These are phyloP conservation scores for Cryptocephalus moraei DNA, from an alignment of 2,888 invertebrate species.

Conservation along the genomic window DNA sequence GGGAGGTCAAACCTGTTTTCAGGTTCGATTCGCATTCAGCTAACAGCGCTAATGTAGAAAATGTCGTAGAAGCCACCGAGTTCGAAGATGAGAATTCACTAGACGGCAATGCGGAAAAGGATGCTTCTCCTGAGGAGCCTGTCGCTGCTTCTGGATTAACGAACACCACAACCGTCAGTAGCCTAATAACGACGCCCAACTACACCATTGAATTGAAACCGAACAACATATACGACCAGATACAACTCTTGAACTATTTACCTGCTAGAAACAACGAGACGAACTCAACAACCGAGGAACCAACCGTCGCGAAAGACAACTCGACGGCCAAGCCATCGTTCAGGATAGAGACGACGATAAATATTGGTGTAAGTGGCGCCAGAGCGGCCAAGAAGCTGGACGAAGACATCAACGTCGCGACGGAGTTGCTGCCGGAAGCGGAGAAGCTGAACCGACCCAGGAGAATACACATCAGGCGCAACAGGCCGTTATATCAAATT, in stretches of 20 bases:
- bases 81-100: not conserved
- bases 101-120: not conserved
- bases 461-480: constrained; percentile 9
- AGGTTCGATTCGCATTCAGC: not conserved
- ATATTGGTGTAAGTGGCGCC: not conserved
- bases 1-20: constrained; percentile 40
- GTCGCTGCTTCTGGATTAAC: not conserved
- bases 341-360: not conserved
- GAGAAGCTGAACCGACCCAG: constrained; percentile 8
- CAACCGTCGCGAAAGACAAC: not conserved
- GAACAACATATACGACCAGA: constrained; percentile 30
- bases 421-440: constrained; percentile 10
- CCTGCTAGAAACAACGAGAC: constrained; percentile 10
- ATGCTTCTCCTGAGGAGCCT: not conserved
- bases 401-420: not conserved
- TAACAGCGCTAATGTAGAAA: not conserved
- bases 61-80: too few relatives aligned
- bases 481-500: constrained; percentile 14
- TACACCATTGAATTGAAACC: constrained; percentile 26
- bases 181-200: constrained; percentile 26
- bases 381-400: not conserved
- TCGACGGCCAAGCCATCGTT: not conserved
- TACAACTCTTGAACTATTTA: constrained; percentile 22
- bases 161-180: constrained; percentile 6
- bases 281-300: not conserved